Conservation (phyloP, 2,888 invertebrate genomes). For the Limnephilus auricula region DNA sequence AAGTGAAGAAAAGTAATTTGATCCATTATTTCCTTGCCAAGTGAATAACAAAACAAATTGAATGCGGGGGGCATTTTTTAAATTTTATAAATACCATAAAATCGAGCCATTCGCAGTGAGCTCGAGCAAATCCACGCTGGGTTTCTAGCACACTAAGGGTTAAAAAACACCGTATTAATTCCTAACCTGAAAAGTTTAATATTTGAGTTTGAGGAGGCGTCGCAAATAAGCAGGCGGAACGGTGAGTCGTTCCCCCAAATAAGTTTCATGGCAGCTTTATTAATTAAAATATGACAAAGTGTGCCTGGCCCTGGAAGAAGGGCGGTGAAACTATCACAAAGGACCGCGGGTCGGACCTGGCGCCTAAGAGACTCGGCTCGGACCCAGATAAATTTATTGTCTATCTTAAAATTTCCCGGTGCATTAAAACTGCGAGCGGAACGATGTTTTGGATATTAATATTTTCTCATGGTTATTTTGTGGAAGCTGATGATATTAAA, state of each 20-base stretch:
- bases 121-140: too few species aligned
- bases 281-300: constrained; percentile 61
- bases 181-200: not conserved
- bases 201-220: constrained; percentile 29
- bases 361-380: constrained; percentile 44
- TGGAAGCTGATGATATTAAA: constrained; percentile 45
- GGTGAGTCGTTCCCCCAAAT: constrained; percentile 25
- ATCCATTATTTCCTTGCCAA: too few species aligned
- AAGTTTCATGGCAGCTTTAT: constrained; percentile 60
- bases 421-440: constrained; percentile 59
- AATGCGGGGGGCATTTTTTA: too few species aligned
- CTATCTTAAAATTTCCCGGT: constrained; percentile 59
- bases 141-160: too few species aligned
- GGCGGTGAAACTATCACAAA: constrained; percentile 36
- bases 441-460: constrained; percentile 7
- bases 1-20: too few species aligned
- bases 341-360: constrained; percentile 35
- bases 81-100: too few species aligned
- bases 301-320: constrained; percentile 20
- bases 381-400: constrained; percentile 56
- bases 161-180: not conserved
- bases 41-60: too few species aligned
- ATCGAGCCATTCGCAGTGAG: too few species aligned
- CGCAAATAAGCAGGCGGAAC: constrained; percentile 29
- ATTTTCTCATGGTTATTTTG: constrained; percentile 35